Conservation (phyloP, 2,888 invertebrate species). For the Agrochola macilenta region DNA sequence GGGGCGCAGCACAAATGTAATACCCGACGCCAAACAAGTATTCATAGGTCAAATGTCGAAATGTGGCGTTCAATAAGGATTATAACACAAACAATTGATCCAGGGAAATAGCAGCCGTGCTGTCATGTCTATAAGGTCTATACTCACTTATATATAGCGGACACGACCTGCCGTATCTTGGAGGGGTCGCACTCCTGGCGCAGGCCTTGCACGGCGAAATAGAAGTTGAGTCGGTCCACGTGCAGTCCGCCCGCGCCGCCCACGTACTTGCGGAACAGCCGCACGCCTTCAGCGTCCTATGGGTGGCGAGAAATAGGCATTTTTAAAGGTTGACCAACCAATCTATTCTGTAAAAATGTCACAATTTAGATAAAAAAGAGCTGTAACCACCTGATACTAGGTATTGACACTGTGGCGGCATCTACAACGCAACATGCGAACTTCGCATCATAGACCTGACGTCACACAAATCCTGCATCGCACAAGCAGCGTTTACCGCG, state of each 20-base stretch:
- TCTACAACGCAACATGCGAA: too few relatives aligned
- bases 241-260: constrained; percentile 94
- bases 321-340: not conserved
- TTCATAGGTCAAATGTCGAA: not conserved
- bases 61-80: too few relatives aligned
- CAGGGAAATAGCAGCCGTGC: too few relatives aligned
- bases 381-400: too few relatives aligned
- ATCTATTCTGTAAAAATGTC: too few relatives aligned
- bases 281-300: constrained; percentile 96
- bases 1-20: not conserved
- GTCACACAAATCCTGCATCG: too few relatives aligned
- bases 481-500: too few relatives aligned
- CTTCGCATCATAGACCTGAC: too few relatives aligned
- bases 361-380: too few relatives aligned
- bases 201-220: constrained; percentile 97
- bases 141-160: constrained; percentile 94
- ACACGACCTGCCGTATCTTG: constrained; percentile 94
- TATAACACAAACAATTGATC: too few relatives aligned
- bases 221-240: constrained; percentile 96
- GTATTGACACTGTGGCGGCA: too few relatives aligned
- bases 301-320: not conserved
- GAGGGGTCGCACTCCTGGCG: constrained; percentile 92
- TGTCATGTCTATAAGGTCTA: not conserved
- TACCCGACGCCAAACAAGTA: not conserved
- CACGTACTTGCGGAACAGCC: constrained; percentile 95